These are phyloP conservation scores for Rhagoletis pomonella DNA, from an alignment of 1,140 invertebrate species.

Conservation along the genomic window DNA sequence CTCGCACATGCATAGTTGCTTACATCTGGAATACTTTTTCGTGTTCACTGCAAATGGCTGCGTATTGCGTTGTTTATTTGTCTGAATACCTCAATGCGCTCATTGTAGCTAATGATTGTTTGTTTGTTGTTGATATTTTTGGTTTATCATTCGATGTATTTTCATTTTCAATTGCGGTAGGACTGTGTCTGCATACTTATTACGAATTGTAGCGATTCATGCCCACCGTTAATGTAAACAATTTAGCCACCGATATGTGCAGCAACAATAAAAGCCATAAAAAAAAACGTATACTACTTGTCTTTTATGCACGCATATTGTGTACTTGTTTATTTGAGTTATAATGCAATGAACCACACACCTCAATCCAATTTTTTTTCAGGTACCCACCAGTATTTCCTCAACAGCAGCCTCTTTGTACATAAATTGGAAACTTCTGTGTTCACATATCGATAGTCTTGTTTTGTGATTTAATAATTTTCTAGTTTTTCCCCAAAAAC, in stretches of 20 bases:
- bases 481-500: neutral
- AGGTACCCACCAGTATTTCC: no score
- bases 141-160: neutral
- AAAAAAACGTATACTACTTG: neutral
- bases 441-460: neutral
- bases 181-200: slow-evolving; percentile 16
- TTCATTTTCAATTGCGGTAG: slow-evolving; percentile 40
- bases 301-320: neutral
- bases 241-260: slow-evolving; percentile 35
- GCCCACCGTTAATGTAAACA: slow-evolving; percentile 39
- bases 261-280: neutral
- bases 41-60: neutral
- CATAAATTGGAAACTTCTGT: neutral
- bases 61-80: neutral
- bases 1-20: neutral
- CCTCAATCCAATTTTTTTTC: neutral
- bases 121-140: neutral
- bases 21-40: neutral
- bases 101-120: slow-evolving; percentile 36
- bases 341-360: neutral
- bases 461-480: neutral
- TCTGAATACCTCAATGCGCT: neutral
- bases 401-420: neutral
- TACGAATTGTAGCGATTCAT: slow-evolving; percentile 33
- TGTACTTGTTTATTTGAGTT: neutral